Base-by-base conservation (phyloP, 1,140 invertebrate genomes). In the Bombus soroeensis region DNA sequence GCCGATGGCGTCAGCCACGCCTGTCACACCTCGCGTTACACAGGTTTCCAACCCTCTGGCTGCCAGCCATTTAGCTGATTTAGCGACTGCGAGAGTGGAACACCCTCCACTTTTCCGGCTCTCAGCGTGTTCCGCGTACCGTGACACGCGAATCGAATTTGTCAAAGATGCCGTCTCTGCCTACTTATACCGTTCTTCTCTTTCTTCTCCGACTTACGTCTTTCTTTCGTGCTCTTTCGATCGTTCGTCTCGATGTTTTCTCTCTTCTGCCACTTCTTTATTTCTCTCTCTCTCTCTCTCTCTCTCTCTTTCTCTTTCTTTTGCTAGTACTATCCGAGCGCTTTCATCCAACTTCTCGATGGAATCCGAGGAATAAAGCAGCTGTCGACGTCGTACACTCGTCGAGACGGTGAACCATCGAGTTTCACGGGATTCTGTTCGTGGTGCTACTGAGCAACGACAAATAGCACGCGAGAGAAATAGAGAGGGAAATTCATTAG, bases 81-180 rank as follows among this genome's bases (percentile, higher is more conserved):
- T 93, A 93, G 91, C 91, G 89, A 88, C 89, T 87, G 59, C 85
- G 88, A 86, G 87, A 89, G 85, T 87, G 90, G 90, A 88, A 90
- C 89, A 88, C 88, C 88, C 87, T 87, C 90, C 88, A 89, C 88
- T 93, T 93, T 93, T 92, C 92, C 88, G 88, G 87, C 90, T 91
- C 90, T 93, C 91, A 77, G 79, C 88, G 81, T 94, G 93, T 93
- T 93, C 91, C 89, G 90, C 89, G 92, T 91, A 86, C 90, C 92
- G 87, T 94, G 93, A 93, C 92, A 94, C 92, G 91, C 93, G 93
- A 94, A 94, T 94, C 94, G 93, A 94, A 94, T 94, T 94, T 94
- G 93, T 94, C 92, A 94, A 93, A 93, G 93, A 92, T 90, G 91
- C 88, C 92, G 92, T 92, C 90, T 90, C 66, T 76, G 74, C 75